phyloP scores from a whole-genome alignment of 2,797 vertebrate genomes.

The Lycodopsis pacificus region DNA sequence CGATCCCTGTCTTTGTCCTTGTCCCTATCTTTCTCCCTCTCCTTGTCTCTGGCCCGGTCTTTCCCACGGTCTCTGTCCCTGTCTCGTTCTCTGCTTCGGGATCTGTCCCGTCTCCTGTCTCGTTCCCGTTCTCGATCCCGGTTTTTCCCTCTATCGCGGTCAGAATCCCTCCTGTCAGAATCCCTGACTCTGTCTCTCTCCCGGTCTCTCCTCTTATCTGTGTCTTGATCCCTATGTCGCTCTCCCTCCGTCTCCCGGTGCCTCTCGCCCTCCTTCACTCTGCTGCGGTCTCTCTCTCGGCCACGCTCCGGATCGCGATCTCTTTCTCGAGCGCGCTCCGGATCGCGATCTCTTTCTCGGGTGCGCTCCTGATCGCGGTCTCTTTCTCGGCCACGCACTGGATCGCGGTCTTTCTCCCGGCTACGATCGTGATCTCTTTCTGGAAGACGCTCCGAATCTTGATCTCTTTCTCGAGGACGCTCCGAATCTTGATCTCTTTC shows the following conservation, averaged over 20 bases:
- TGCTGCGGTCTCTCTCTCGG: constrained; percentile 69
- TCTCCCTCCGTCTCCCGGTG: constrained; percentile 59
- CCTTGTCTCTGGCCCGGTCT: constrained; percentile 50
- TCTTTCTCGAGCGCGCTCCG: constrained; percentile 28
- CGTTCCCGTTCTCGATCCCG: constrained; percentile 67
- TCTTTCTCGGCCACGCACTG: constrained; percentile 58
- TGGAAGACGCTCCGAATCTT: constrained; percentile 1
- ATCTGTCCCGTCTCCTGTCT: constrained; percentile 58
- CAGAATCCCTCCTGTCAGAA: constrained; percentile 63
- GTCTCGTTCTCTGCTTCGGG: constrained; percentile 52
- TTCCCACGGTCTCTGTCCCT: constrained; percentile 46
- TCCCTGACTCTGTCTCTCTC: constrained; percentile 57
- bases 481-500: constrained; percentile 79
- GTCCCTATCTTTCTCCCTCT: constrained; percentile 69
- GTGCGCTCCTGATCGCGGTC: neutral
- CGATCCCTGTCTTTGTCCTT: constrained; percentile 76
- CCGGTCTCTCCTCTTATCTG: constrained; percentile 67
- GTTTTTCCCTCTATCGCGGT: constrained; percentile 63
- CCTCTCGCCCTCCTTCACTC: constrained; percentile 54
- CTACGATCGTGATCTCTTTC: constrained; percentile 76
- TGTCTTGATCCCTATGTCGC: constrained; percentile 56
- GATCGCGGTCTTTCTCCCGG: constrained; percentile 62
- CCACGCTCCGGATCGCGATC: constrained; percentile 67
- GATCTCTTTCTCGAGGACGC: constrained; percentile 47
- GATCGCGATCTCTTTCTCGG: constrained; percentile 76